Evolutionary conservation across 2,797 vertebrate genomes (phyloP).

Genomic region (Microctenopoma steveboyesi): DNA sequence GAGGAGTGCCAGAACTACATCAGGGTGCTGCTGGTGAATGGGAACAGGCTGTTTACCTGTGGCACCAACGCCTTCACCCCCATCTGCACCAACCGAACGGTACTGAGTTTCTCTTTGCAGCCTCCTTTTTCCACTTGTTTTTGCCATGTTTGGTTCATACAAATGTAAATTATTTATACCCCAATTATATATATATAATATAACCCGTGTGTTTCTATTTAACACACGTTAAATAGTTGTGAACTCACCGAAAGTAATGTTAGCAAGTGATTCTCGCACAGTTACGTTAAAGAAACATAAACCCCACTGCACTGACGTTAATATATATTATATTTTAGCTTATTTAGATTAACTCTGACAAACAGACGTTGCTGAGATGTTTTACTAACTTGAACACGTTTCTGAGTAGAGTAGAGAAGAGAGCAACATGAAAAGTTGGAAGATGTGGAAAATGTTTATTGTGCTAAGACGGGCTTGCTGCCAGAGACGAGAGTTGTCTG

Average conservation of each 20-base stretch:
- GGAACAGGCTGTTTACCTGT: slow-evolving; percentile 93
- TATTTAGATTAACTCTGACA: no score
- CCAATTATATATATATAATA: neutral
- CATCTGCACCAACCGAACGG: slow-evolving; percentile 96
- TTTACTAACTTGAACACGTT: no score
- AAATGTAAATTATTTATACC: neutral
- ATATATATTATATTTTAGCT: no score
- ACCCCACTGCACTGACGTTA: no score
- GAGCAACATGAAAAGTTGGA: neutral
- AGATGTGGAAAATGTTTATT: no score
- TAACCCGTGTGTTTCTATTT: neutral
- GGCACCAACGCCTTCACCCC: slow-evolving; percentile 98
- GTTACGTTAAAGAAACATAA: no score
- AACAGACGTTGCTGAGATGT: no score
- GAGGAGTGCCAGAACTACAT: slow-evolving; percentile 99
- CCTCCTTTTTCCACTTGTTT: neutral
- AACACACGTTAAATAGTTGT: neutral
- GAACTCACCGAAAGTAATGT: neutral
- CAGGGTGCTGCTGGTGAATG: slow-evolving; percentile 94
- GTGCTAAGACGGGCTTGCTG: no score
- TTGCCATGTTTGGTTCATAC: neutral
- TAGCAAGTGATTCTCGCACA: neutral
- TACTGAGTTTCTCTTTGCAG: slow-evolving; percentile 63
- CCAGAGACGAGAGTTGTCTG: no score
- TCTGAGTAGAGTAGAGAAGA: no score